A percentile compares a stretch with the other conserved stretches of the same genome.
Conservation (phyloP, 2,888 invertebrate genomes). For the Ophion ellenae region DNA sequence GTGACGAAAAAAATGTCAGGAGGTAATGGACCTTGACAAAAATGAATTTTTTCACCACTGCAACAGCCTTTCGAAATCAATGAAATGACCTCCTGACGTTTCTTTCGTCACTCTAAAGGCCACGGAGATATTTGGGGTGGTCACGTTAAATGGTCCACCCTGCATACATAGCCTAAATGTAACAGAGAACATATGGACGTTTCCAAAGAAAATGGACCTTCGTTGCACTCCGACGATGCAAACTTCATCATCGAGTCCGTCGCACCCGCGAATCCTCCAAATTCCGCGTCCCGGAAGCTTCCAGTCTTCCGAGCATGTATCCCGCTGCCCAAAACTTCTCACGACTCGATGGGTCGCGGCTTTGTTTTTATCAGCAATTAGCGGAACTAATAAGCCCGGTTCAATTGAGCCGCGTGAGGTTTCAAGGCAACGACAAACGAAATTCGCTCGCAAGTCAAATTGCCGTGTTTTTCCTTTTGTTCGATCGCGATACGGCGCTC, state of each 20-base stretch:
- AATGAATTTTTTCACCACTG: too few species aligned
- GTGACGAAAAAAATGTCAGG: too few species aligned
- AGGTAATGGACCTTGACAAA: too few species aligned
- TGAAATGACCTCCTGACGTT: too few species aligned
- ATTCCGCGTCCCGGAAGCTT: background rate
- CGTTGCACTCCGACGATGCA: background rate
- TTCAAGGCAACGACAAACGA: background rate
- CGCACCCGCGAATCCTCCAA: background rate
- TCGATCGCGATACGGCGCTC: background rate
- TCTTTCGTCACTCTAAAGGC: too few species aligned
- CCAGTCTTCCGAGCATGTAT: background rate
- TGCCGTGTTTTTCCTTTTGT: background rate
- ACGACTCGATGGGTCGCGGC: background rate
- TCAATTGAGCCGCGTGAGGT: background rate
- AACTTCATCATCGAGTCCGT: background rate
- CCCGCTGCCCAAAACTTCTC: background rate
- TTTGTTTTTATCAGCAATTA: background rate
- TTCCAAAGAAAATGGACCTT: background rate
- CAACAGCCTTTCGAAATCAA: too few species aligned
- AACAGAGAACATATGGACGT: background rate
- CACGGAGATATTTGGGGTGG: too few species aligned
- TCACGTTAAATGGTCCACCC: too few species aligned
- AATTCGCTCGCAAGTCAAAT: background rate
- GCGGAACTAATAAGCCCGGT: background rate
- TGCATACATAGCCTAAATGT: background rate